phyloP scores from a whole-genome alignment of 2,797 vertebrate genomes.

The Catostomus latipinnis region DNA sequence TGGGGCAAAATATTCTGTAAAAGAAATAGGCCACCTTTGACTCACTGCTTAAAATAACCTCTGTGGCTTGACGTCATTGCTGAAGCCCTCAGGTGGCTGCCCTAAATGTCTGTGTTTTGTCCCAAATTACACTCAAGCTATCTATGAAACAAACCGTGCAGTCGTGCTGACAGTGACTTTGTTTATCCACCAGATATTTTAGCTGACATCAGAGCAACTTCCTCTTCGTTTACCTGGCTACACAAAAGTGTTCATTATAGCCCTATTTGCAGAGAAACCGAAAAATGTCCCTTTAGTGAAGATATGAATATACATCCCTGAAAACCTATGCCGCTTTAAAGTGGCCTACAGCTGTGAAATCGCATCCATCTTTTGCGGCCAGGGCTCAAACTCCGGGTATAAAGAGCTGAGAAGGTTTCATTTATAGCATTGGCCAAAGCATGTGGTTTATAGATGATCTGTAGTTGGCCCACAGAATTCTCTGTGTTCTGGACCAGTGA shows the following conservation, averaged over 20 bases:
- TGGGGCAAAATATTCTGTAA: conserved; percentile 29
- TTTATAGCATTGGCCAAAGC: conserved; percentile 25
- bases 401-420: conserved; percentile 46
- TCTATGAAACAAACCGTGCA: conserved; percentile 50
- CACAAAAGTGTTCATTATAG: conserved; percentile 55
- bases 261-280: conserved; percentile 41
- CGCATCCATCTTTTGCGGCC: conserved; percentile 35
- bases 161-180: conserved; percentile 36
- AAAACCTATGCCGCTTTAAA: conserved; percentile 43
- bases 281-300: conserved; percentile 39
- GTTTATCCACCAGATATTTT: conserved; percentile 60
- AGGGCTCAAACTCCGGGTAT: conserved; percentile 42
- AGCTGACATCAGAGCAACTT: conserved; percentile 54
- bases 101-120: conserved; percentile 60
- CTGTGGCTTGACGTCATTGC: conserved; percentile 59
- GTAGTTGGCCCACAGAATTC: conserved; percentile 13
- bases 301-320: conserved; percentile 54
- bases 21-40: conserved; percentile 60
- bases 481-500: conserved; percentile 20
- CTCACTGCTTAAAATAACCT: conserved; percentile 63
- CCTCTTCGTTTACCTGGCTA: conserved; percentile 43
- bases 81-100: conserved; percentile 59
- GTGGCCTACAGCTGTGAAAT: conserved; percentile 46
- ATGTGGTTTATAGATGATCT: conserved; percentile 14
- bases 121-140: conserved; percentile 56